Evolutionary conservation across 2,888 invertebrate species (phyloP).

Genomic region (Drosophila diplacantha): DNA sequence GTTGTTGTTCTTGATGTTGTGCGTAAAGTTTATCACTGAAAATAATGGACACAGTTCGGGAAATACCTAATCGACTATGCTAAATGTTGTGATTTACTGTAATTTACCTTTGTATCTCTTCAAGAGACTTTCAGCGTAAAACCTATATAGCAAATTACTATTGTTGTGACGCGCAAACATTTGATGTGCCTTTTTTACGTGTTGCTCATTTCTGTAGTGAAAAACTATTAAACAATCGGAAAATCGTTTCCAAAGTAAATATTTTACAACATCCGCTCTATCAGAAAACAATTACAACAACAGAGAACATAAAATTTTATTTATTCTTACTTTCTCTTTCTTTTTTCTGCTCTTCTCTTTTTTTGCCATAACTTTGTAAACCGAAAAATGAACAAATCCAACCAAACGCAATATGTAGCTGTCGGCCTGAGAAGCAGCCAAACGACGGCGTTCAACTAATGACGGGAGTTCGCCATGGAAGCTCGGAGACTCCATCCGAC

Average conservation of each 20-base stretch:
- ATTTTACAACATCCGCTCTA: slow-evolving; percentile 21
- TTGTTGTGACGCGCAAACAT: slow-evolving; percentile 55
- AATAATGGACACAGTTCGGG: slow-evolving; percentile 35
- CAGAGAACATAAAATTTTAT: slow-evolving; percentile 67
- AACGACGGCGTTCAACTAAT: slow-evolving; percentile 52
- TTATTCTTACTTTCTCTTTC: slow-evolving; percentile 69
- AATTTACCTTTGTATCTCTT: slow-evolving; percentile 39
- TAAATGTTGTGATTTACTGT: slow-evolving; percentile 51
- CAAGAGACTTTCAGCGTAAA: slow-evolving; percentile 15
- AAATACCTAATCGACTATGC: slow-evolving; percentile 29
- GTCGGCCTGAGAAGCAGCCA: slow-evolving; percentile 42
- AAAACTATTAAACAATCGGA: slow-evolving; percentile 48
- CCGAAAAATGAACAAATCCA: slow-evolving; percentile 3
- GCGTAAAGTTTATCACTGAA: slow-evolving; percentile 47
- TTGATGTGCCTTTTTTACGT: slow-evolving; percentile 54
- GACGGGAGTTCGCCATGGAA: slow-evolving; percentile 43
- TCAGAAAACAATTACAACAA: slow-evolving; percentile 52
- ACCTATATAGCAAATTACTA: slow-evolving; percentile 36
- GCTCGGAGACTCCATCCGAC: slow-evolving; percentile 35
- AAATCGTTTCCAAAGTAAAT: slow-evolving; percentile 43
- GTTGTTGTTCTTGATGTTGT: slow-evolving; percentile 75
- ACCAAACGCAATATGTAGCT: slow-evolving; percentile 23
- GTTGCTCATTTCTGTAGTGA: slow-evolving; percentile 53
- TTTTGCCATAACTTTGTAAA: slow-evolving; percentile 38
- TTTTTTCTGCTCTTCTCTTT: slow-evolving; percentile 65